Evolutionary conservation across 35 echinoderm and acorn worm species (phyloP), one percentile per base, ranked within the genome.

Genomic region (Acanthaster planci): DNA sequence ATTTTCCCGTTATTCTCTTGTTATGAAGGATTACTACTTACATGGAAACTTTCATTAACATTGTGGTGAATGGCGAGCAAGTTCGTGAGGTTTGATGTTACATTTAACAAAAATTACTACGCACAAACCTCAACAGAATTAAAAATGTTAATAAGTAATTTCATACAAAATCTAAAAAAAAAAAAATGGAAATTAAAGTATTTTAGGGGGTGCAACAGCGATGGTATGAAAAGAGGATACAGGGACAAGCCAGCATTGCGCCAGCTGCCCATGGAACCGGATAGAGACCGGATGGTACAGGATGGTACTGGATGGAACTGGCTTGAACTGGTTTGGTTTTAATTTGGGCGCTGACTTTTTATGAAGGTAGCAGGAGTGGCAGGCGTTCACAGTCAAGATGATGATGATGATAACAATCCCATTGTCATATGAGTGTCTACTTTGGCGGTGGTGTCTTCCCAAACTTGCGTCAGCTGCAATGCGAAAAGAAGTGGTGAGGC

Each of bases 391-490:
- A 34, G 64, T 72, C 64, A 72, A 72, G 64, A 14, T 26, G 64
- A 72, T 29, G 56, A 18, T 59, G 64, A 72, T 26, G 64, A 72
- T 72, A 34, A 26, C 34, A 34, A 72, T 26, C 26, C 23, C 39
- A 67, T 39, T 26, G 87, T 39, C 80, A 89, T 89, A 64, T 89
- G 87, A 51, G 58, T 84, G 21, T 76, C 50, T 40, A 89, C 80
- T 51, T 89, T 89, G 18, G 64, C 51, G n/a, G 76, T 52, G 67
- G 53, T 83, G 38, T 83, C 80, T 26, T 89, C 56, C 87, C 87
- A 89, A 8, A 89, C 87, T 79, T 89, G 79, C 29, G 36, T 60
- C 30, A 89, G 80, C 87, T 89, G 87, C 36, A 55, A 1, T 39
- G 0, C 6, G 35, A 36, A 22, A 53, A 21, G 51, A 44, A 52